Evolutionary conservation across 2,888 invertebrate species (phyloP).

Genomic region (Mylabris sibirica): DNA sequence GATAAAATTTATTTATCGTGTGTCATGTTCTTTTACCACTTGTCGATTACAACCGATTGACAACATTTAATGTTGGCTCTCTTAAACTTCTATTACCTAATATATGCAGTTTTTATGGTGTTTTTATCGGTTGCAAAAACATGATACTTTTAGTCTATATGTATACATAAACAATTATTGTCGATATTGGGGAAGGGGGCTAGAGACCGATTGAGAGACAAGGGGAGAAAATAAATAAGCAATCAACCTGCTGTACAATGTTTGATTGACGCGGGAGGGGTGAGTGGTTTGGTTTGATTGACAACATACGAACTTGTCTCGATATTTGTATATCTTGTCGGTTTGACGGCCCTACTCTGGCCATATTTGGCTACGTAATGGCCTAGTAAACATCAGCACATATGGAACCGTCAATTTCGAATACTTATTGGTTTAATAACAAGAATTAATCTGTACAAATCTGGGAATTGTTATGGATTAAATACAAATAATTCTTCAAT

Average conservation of each 20-base stretch:
- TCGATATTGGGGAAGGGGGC: not conserved
- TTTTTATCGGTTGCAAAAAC: constrained; percentile 38
- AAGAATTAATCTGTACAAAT: constrained; percentile 27
- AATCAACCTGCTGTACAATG: constrained; percentile 47
- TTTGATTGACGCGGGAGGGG: constrained; percentile 53
- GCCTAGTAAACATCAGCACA: constrained; percentile 55
- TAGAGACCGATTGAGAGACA: not conserved
- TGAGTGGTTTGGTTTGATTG: constrained; percentile 48
- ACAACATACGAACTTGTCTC: constrained; percentile 41
- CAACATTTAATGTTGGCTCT: constrained; percentile 2
- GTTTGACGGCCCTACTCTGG: constrained; percentile 52
- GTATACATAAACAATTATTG: constrained; percentile 45
- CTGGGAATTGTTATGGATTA: constrained; percentile 14
- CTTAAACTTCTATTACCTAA: not conserved
- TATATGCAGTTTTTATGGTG: constrained; percentile 21
- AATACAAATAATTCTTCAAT: not conserved
- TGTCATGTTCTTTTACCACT: constrained; percentile 7
- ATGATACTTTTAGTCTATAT: constrained; percentile 22
- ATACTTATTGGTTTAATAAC: constrained; percentile 38
- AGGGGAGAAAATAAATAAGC: constrained; percentile 52
- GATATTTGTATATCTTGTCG: constrained; percentile 34
- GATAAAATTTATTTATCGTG: constrained; percentile 6
- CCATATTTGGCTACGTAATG: constrained; percentile 57
- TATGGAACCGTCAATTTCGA: constrained; percentile 44
- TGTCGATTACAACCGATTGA: constrained; percentile 11